Percentiles rank a stretch among this genome's conserved stretches.
phyloP scores from a whole-genome alignment of 2,797 vertebrate genomes.

The Phataginus tricuspis region DNA sequence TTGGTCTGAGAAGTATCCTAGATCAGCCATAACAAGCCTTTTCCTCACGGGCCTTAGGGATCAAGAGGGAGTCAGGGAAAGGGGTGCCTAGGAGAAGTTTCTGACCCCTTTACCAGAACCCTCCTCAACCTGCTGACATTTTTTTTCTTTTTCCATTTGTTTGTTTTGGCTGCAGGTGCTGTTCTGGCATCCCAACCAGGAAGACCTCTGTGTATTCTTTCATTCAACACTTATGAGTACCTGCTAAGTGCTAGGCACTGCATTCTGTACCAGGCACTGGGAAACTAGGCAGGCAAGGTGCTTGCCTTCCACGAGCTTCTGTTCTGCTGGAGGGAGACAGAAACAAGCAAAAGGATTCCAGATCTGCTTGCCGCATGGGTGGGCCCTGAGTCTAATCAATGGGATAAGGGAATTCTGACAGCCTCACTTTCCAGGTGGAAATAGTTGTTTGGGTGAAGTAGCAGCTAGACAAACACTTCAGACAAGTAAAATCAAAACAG shows the following conservation, averaged over 20 bases:
- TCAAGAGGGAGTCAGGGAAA: not conserved
- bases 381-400: not conserved
- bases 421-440: not conserved
- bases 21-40: not conserved
- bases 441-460: not conserved
- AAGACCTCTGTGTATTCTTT: not conserved
- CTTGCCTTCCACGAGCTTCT: not conserved
- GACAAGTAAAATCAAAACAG: not conserved
- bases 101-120: not conserved
- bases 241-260: not conserved
- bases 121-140: not conserved
- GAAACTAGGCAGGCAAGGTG: not conserved
- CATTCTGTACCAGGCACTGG: not conserved
- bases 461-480: not conserved
- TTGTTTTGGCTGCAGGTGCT: not conserved
- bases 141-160: not conserved
- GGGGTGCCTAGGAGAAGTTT: not conserved
- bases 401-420: not conserved
- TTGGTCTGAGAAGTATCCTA: not conserved
- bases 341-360: not conserved
- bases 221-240: not conserved
- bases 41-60: not conserved
- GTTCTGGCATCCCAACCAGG: not conserved
- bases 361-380: not conserved
- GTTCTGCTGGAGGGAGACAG: not conserved